Evolutionary conservation across 2,888 invertebrate genomes (phyloP), one percentile per base, ranked within the genome.

Genomic region (Dicyrtoma fusca): DNA sequence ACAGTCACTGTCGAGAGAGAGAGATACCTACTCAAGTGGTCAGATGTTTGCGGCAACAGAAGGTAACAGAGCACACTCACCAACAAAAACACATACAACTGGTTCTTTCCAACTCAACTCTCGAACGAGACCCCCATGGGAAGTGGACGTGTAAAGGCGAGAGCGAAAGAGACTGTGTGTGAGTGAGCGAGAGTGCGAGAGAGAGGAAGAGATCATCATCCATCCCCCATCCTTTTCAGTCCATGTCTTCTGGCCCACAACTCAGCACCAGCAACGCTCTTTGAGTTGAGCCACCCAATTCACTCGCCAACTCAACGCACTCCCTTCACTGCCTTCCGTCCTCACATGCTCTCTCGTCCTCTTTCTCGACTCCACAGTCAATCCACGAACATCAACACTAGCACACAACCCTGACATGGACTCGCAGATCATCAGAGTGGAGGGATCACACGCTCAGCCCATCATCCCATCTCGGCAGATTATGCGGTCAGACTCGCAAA

Each of bases 41-140:
- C 55, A 66, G 51, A 47, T 47, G 51, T 26, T 26, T 26, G 25
- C n/a, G 55, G 45, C 25, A 21, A 51, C n/a, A 44, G 61, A 63
- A 51, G 65, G 53, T 63, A 65, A 21, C 34, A 49, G 66, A 47
- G 71, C 47, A n/a, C 69, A n/a, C 59, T 45, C 53, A 61, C 53
- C 65, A 19, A 3, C 51, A 49, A 6, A 3, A 49, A n/a, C 19
- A 3, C 51, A 17, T 49, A 49, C 51, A 49, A 57, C 17, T 14
- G 57, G 21, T 17, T 25, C 57, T 53, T 17, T 34, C 61, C 34
- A 5, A 34, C 34, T 34, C 34, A 34, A 34, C 34, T 34, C 34
- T 8, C 34, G 4, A 34, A 8, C 21, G 47, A 70, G 53, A 59
- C 55, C 64, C 61, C 51, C 57, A 62, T 68, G 59, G 51, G 68